phyloP scores from a whole-genome alignment of 2,113 vertebrate genomes.

The Phasianus colchicus region DNA sequence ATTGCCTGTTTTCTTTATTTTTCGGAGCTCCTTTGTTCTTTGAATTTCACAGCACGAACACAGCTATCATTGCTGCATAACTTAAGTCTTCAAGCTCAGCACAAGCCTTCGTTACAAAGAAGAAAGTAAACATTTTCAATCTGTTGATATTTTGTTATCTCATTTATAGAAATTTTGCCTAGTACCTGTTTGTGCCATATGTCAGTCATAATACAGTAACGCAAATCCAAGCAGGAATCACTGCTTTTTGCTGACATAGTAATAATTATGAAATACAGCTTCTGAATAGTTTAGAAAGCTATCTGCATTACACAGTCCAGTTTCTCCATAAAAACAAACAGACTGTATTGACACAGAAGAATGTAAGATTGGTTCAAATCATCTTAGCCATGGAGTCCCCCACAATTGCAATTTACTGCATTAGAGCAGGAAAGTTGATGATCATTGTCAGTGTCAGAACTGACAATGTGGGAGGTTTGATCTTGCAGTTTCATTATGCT shows the following conservation, averaged over 20 bases:
- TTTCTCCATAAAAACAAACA: neutral
- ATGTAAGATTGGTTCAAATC: neutral
- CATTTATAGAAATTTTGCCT: neutral
- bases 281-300: neutral
- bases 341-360: neutral
- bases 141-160: neutral
- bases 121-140: neutral
- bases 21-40: neutral
- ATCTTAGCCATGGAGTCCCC: neutral
- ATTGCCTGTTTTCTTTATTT: neutral
- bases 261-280: neutral
- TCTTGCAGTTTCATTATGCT: neutral
- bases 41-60: neutral
- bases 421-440: neutral
- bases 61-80: neutral
- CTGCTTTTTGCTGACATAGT: neutral
- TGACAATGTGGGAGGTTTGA: neutral
- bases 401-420: neutral
- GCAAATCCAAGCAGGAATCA: neutral
- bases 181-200: neutral
- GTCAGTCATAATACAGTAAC: neutral
- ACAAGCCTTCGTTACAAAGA: neutral
- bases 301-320: neutral
- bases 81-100: neutral
- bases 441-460: neutral